Conservation (phyloP, 2,113 vertebrate species). For the Baryphthengus martii region DNA sequence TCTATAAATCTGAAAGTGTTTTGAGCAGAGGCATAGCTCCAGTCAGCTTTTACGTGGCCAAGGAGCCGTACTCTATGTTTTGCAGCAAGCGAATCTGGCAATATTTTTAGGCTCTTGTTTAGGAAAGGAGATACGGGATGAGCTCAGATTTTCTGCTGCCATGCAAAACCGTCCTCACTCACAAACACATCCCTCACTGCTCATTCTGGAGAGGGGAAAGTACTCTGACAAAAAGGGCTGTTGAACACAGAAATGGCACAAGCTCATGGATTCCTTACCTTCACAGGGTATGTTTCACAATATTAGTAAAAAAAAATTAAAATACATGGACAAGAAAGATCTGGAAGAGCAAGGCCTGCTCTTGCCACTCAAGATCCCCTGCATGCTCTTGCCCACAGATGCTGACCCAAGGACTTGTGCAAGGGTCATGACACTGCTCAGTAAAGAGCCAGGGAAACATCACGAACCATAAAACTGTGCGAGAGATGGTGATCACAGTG, state of each 20-base stretch:
- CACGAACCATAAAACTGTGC: not conserved
- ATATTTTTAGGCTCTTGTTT: not conserved
- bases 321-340: not conserved
- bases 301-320: not conserved
- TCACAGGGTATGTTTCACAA: not conserved
- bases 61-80: not conserved
- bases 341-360: not conserved
- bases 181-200: not conserved
- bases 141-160: not conserved
- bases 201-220: not conserved
- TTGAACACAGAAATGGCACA: not conserved
- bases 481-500: not conserved
- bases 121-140: not conserved
- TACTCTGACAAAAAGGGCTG: not conserved
- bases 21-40: not conserved
- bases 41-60: not conserved
- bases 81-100: not conserved
- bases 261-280: not conserved
- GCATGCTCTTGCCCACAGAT: not conserved
- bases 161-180: not conserved
- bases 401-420: not conserved
- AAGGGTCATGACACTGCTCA: not conserved
- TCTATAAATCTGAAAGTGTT: not conserved
- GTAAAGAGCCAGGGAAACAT: not conserved
- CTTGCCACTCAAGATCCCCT: fast-evolving